Base-by-base conservation (phyloP, 35 echinoderm and acorn worm species). In the Holothuria glaberrima region DNA sequence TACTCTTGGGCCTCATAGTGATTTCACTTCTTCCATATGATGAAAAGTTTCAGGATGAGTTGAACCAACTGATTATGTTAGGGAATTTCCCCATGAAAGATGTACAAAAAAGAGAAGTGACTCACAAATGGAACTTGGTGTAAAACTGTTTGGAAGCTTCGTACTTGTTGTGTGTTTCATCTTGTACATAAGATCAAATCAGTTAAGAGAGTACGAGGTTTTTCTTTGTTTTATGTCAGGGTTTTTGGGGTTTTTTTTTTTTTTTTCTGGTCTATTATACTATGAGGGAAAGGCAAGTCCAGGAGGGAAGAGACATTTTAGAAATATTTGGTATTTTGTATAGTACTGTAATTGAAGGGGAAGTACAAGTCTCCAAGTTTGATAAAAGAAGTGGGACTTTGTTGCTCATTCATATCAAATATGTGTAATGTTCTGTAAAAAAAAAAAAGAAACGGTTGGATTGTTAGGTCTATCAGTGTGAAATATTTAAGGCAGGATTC, bases 281-380 rank as follows among this genome's bases (percentile, higher is more conserved):
- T 22, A 48, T 24, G 41, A 26, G 44, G 21, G 36, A 25, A 48
- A 78, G 30, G 6, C 5, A 12, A 73, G n/a, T 21, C 22, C 38
- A 78, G 50, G 74, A 25, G 50, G 50, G 21, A 48, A 78, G 44
- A 78, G n/a, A 48, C 38, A 78, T 22, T 21, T 48, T 78, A 19
- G 74, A 78, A 78, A 78, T 78, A 48, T 48, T 46, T 48, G 50
- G 74, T 48, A 78, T 78, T 78, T 78, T 46, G 50, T 78, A 78
- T 46, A 78, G 74, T 78, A 78, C 74, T 78, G 74, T 26, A 78
- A 48, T 41, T 78, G 74, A 78, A 48, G 50, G 44, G 74, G 27
- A 12, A 48, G 18, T 19, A 18, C 7, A 22, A 74, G 20, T n/a
- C 74, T 69, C 66, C 20, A 12, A 69, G 25, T 69, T 69, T 27